Conservation (phyloP, 2,113 vertebrate species). For the Xiphophorus couchianus region DNA sequence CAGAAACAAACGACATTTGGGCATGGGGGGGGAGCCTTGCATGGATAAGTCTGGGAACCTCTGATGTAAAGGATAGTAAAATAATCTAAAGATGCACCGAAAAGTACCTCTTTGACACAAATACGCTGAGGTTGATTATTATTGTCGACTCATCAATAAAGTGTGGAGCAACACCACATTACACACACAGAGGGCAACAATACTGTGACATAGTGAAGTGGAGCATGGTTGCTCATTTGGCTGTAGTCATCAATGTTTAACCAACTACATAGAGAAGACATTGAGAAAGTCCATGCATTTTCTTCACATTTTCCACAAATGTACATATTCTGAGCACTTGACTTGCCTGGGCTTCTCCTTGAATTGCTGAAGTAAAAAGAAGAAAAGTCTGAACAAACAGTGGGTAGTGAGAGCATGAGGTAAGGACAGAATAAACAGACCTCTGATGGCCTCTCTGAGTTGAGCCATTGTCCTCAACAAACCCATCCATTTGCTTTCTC, state of each 20-base stretch:
- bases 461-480: slow-evolving; percentile 62
- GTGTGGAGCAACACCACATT: neutral
- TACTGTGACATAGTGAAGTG: neutral
- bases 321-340: neutral
- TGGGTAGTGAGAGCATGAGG: slow-evolving; percentile 39
- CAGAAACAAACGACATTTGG: too few species aligned
- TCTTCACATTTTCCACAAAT: slow-evolving; percentile 13
- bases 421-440: slow-evolving; percentile 58
- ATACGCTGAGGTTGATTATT: neutral
- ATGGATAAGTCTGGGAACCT: too few species aligned
- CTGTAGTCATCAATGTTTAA: too few species aligned
- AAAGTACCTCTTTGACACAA: neutral
- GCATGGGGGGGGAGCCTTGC: too few species aligned
- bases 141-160: neutral
- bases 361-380: slow-evolving; percentile 19
- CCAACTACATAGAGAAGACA: neutral
- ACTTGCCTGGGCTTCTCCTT: neutral
- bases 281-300: slow-evolving; percentile 2
- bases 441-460: slow-evolving; percentile 54
- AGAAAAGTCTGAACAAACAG: slow-evolving; percentile 46
- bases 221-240: neutral
- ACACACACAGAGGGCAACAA: neutral
- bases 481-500: slow-evolving; percentile 29
- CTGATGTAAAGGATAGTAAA: neutral
- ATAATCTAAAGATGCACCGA: neutral